phyloP scores from a whole-genome alignment of 2,797 vertebrate species.

The Falco naumanni region DNA sequence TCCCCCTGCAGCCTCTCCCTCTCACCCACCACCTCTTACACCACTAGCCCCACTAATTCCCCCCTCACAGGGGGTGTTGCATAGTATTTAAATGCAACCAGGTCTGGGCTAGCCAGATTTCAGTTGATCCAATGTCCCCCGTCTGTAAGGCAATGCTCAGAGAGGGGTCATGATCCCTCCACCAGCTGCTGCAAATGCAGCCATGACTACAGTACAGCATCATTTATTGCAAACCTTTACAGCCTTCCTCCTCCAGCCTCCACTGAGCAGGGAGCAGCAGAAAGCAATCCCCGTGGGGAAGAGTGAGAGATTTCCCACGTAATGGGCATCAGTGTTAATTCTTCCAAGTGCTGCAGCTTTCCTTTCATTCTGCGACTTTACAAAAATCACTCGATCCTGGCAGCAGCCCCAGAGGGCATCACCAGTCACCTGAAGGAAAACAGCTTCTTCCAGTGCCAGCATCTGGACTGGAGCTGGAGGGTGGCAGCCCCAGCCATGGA shows the following conservation, averaged over 20 bases:
- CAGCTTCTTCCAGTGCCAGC: not conserved
- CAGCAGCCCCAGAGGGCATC: not conserved
- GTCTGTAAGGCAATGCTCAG: not conserved
- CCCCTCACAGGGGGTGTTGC: not conserved
- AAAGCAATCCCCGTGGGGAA: not conserved
- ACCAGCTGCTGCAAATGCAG: not conserved
- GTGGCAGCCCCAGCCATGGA: not conserved
- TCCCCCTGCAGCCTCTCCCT: not conserved
- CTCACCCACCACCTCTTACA: not conserved
- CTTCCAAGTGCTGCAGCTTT: not conserved
- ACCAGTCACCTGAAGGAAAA: not conserved
- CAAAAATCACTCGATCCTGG: not conserved
- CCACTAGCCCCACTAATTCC: not conserved
- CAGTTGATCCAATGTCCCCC: not conserved
- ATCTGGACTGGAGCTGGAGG: not conserved
- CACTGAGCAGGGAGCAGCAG: not conserved
- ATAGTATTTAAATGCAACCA: slow-evolving; percentile 16
- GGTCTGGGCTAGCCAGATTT: not conserved
- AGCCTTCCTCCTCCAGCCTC: not conserved
- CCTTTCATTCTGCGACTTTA: not conserved
- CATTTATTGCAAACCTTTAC: not conserved
- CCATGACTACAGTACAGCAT: not conserved
- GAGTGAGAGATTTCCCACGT: not conserved
- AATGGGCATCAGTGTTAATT: not conserved
- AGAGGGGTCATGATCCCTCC: not conserved